Conservation (phyloP, 2,113 vertebrate genomes). For the Nerophis ophidion region DNA sequence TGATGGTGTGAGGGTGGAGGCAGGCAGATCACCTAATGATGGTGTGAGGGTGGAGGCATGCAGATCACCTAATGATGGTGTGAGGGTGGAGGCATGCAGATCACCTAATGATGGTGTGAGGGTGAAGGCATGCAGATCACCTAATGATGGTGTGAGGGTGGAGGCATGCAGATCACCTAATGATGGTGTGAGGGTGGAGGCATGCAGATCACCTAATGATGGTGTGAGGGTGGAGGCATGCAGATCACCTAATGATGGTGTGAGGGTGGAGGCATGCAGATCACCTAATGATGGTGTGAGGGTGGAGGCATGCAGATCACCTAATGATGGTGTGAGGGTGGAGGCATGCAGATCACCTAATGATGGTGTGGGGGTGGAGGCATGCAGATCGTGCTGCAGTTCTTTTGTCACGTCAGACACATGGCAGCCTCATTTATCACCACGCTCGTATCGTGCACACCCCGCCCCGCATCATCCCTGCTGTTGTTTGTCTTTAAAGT, state of each 20-base stretch:
- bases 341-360: conserved; percentile 71
- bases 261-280: conserved; percentile 66
- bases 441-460: conserved; percentile 57
- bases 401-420: conserved; percentile 63
- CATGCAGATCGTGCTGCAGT: conserved; percentile 66
- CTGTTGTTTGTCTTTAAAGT: conserved; percentile 68
- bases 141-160: conserved; percentile 70
- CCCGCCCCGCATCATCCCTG: conserved; percentile 57
- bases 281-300: conserved; percentile 71
- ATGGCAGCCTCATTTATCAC: conserved; percentile 68
- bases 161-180: conserved; percentile 71
- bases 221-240: conserved; percentile 64
- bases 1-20: conserved; percentile 68
- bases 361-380: conserved; percentile 67
- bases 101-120: conserved; percentile 71
- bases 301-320: conserved; percentile 68
- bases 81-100: conserved; percentile 66
- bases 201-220: conserved; percentile 75
- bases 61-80: conserved; percentile 72
- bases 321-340: conserved; percentile 70
- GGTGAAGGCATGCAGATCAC: conserved; percentile 68
- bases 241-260: conserved; percentile 72
- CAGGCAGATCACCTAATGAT: conserved; percentile 75
- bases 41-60: conserved; percentile 64
- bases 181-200: conserved; percentile 68